Evolutionary conservation across 2,113 vertebrate genomes (phyloP).

Genomic region (Neopipo cinnamomea): DNA sequence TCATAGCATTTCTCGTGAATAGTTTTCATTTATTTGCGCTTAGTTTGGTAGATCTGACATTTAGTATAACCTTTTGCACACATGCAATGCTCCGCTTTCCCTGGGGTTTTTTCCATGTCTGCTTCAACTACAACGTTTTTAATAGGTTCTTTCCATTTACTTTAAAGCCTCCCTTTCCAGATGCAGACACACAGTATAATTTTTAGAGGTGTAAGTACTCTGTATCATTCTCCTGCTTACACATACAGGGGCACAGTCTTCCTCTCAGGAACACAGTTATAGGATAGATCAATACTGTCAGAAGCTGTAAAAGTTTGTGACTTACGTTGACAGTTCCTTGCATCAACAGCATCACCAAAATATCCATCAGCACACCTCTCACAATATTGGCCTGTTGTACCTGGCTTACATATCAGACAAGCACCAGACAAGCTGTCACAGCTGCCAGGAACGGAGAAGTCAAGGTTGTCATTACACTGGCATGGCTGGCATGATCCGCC

Average conservation of each 20-base stretch:
- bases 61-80: neutral
- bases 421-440: slow-evolving; percentile 92
- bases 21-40: neutral
- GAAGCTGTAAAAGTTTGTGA: slow-evolving; percentile 68
- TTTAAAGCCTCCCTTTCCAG: neutral
- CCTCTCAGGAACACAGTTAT: slow-evolving; percentile 40
- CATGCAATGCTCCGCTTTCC: neutral
- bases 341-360: slow-evolving; percentile 88
- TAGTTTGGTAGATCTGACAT: slow-evolving; percentile 13
- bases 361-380: slow-evolving; percentile 88
- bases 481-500: slow-evolving; percentile 90
- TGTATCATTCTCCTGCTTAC: neutral
- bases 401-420: slow-evolving; percentile 89
- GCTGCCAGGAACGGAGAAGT: slow-evolving; percentile 84
- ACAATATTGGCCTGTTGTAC: slow-evolving; percentile 85
- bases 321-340: slow-evolving; percentile 92
- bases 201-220: neutral
- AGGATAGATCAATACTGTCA: slow-evolving; percentile 70
- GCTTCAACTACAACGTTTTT: neutral
- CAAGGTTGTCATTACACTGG: slow-evolving; percentile 90
- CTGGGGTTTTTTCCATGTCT: neutral
- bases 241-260: slow-evolving; percentile 2
- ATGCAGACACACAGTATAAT: neutral
- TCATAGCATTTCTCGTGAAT: neutral
- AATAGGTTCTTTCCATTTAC: neutral